Evolutionary conservation across 2,113 vertebrate genomes (phyloP).

Genomic region (Anhinga anhinga): DNA sequence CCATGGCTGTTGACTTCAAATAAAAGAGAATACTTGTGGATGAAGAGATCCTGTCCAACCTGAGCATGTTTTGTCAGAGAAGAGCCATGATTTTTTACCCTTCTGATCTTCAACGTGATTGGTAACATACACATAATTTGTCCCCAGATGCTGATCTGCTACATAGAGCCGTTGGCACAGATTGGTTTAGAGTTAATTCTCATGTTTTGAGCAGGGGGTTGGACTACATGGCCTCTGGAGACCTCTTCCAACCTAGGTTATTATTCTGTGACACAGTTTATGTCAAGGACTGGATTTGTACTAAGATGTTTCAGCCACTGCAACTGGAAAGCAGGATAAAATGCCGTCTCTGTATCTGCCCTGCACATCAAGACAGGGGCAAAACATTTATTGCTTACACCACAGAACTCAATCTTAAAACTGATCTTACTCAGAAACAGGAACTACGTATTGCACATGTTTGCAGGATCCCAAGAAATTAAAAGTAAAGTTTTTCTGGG

Average conservation of each 20-base stretch:
- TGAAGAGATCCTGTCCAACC: background rate
- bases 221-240: background rate
- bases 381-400: background rate
- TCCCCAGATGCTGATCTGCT: background rate
- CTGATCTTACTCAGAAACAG: background rate
- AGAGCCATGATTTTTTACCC: background rate
- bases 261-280: background rate
- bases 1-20: background rate
- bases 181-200: background rate
- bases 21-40: background rate
- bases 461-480: background rate
- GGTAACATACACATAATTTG: background rate
- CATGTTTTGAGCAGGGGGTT: background rate
- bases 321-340: background rate
- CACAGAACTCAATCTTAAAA: background rate
- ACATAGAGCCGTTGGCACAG: background rate
- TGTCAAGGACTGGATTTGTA: background rate
- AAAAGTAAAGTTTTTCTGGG: background rate
- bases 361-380: background rate
- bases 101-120: accelerated
- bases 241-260: background rate
- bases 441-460: accelerated
- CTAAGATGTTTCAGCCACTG: background rate
- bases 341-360: background rate
- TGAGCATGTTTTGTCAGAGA: background rate